phyloP scores from a whole-genome alignment of 2,797 vertebrate species.

The Enteromius trimaculatus region DNA sequence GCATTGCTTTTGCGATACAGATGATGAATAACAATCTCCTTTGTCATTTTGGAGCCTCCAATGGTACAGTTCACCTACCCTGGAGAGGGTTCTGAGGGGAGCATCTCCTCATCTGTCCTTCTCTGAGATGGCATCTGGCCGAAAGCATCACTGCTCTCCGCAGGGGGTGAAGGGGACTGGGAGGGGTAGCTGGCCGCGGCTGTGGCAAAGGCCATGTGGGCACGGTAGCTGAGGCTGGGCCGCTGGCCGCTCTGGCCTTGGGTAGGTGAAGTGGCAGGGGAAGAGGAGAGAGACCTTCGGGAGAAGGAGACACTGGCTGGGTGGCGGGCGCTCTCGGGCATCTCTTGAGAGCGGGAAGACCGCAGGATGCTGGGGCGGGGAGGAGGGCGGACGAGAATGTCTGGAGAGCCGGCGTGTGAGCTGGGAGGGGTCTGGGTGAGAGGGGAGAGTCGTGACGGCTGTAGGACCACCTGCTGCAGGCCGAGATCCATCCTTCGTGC shows the following conservation, averaged over 20 bases:
- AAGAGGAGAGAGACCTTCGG: slow-evolving; percentile 83
- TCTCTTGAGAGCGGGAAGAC: slow-evolving; percentile 87
- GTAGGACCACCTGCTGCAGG: slow-evolving; percentile 98
- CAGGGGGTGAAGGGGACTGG: slow-evolving; percentile 86
- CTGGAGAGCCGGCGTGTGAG: slow-evolving; percentile 94
- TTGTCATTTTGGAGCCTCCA: slow-evolving; percentile 72
- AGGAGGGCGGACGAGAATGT: slow-evolving; percentile 92
- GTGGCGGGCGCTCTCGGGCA: slow-evolving; percentile 92
- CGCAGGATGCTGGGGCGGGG: slow-evolving; percentile 93
- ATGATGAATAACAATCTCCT: slow-evolving; percentile 68
- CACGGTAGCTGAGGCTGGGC: slow-evolving; percentile 82
- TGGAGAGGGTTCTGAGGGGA: slow-evolving; percentile 94
- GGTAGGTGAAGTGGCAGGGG: slow-evolving; percentile 89
- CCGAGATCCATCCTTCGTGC: slow-evolving; percentile 91
- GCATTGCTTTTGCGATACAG: slow-evolving; percentile 53
- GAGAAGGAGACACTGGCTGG: slow-evolving; percentile 90
- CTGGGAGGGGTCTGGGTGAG: slow-evolving; percentile 97
- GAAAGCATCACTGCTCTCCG: slow-evolving; percentile 91
- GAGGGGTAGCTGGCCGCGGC: slow-evolving; percentile 90
- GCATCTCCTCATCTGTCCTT: slow-evolving; percentile 93
- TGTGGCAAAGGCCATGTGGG: slow-evolving; percentile 90
- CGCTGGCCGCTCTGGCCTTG: slow-evolving; percentile 83
- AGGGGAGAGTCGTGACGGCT: slow-evolving; percentile 96
- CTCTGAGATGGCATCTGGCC: slow-evolving; percentile 92
- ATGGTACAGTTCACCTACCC: slow-evolving; percentile 89